Base-by-base conservation (phyloP, 2,888 invertebrate species). In the Cryptophagus acutangulus region DNA sequence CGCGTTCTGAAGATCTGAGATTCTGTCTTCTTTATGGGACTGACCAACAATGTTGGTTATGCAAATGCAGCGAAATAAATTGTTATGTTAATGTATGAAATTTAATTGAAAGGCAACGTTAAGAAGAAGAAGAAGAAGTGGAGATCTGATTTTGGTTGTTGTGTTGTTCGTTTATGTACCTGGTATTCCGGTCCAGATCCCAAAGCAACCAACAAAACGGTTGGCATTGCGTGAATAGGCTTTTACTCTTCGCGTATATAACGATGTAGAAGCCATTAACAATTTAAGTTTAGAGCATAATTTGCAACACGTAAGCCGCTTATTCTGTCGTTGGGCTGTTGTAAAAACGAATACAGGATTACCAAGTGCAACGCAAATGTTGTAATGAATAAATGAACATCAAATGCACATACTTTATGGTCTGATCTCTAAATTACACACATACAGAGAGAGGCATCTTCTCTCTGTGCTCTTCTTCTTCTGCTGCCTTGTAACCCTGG, bases 241-340 rank as follows among this genome's bases (percentile, higher is more conserved):
- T 39, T 44, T 45, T 39, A 24, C 28, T 18, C 38, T 45, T 30
- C 20, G n/a, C 12, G 8, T 15, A 10, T 31, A 31, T 31, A 42
- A 52, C 40, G 48, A 42, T 49, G 47, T 51, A 48, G 49, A 39
- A 53, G 54, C 52, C 52, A 54, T 54, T 54, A 53, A 51, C 51
- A 51, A 46, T 52, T 54, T 51, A 51, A 47, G 41, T 45, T 48
- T 40, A 35, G 30, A 30, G 41, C 41, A 51, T 52, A 54, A 56
- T 54, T 56, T 54, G 51, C 51, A 51, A 51, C 56, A 56, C 56
- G 56, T 53, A 56, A 54, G 52, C 49, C 41, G 40, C 46, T 50
- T 51, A 38, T 34, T 36, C 38, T 15, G 31, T 31, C 31, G 31
- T 31, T 31, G 15, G 15, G 2, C 16, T 31, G 31, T 8, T 31